Base-by-base conservation (phyloP, 1,140 invertebrate genomes). In the Parasteatoda tepidariorum region DNA sequence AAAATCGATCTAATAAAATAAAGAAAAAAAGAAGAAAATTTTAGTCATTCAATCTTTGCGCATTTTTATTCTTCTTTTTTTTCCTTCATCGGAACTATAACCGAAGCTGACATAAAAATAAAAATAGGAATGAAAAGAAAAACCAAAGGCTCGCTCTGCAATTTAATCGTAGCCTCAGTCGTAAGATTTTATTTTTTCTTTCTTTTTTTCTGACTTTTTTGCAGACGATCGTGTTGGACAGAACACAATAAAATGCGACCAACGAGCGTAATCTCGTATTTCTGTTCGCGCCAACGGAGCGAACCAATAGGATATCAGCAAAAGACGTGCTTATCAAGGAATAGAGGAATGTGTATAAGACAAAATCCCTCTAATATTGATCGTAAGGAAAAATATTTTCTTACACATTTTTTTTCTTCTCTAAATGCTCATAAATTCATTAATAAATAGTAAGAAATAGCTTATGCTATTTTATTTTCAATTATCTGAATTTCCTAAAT, bases 211-310 rank as follows among this genome's bases (percentile, higher is more conserved):
- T 31, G 11, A 30, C 26, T 33, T 67, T 79, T 79, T 68, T 30
- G 18, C 64, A 68, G 76, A 34, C 41, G 64, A 79, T 71, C 66
- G 78, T 82, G 78, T 82, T 30, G 66, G 78, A 82, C 78, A 82
- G 31, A 61, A 64, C 57, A 70, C 78, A 70, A 82, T 82, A 82
- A 82, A 82, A 82, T 68, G 48, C 67, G 55, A 62, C 78, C 66
- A 70, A 82, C 41, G 48, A 70, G 78, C 34, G 67, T 82, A 82
- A 82, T 70, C 78, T 82, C 66, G 67, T 70, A 82, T 82, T 70
- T 82, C 67, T 82, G 66, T 82, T 68, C 76, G 76, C 76, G 48
- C 41, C 76, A 68, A 9, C 64, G 76, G 48, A 41, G 78, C 78
- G 78, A 41, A 22, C 78, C 78, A 71, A 82, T 82, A 57, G 67